Conservation (phyloP, 2,113 vertebrate genomes). For the Eubucco bourcierii region DNA sequence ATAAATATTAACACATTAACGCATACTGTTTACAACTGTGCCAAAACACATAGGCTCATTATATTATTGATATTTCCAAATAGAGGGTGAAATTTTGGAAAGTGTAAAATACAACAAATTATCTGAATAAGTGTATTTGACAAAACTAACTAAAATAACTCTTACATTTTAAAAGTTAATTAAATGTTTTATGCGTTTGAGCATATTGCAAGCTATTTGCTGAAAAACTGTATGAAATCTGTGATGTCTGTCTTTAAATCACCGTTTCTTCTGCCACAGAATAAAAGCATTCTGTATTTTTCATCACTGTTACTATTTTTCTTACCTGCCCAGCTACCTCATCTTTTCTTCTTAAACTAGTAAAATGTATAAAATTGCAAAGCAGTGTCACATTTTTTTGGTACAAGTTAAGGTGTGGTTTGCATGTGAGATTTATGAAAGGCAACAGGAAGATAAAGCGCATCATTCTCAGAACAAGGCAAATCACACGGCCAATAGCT, state of each 20-base stretch:
- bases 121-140: conserved; percentile 37
- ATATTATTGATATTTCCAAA: conserved; percentile 56
- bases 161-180: conserved; percentile 42
- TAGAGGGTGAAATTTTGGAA: conserved; percentile 44
- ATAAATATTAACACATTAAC: conserved; percentile 65
- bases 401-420: background rate
- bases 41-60: conserved; percentile 57
- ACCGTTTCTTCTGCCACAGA: background rate
- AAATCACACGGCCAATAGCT: conserved; percentile 16
- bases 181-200: conserved; percentile 24
- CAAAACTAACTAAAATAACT: conserved; percentile 52
- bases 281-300: conserved; percentile 10
- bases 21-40: conserved; percentile 47
- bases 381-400: background rate
- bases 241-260: background rate
- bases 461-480: background rate
- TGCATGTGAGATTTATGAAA: conserved; percentile 1
- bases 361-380: background rate
- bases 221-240: conserved; percentile 8
- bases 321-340: background rate
- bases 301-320: background rate
- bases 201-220: conserved; percentile 30
- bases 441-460: background rate
- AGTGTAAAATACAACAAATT: conserved; percentile 59
- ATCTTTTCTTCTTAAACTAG: background rate